These are phyloP conservation scores for Coreius guichenoti DNA, from an alignment of 2,797 vertebrate species.

Conservation along the genomic window DNA sequence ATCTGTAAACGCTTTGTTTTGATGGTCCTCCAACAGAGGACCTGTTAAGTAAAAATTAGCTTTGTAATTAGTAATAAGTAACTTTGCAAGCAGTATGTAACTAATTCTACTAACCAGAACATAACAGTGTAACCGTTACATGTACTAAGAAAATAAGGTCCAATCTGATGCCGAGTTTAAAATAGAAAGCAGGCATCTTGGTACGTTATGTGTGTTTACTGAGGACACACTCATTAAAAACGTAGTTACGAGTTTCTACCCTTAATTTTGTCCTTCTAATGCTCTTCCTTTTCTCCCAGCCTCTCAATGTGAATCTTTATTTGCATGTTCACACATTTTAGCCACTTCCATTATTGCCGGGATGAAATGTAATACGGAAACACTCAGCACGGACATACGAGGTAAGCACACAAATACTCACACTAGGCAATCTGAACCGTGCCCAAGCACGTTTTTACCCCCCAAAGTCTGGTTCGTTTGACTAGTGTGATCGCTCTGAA, in stretches of 20 bases:
- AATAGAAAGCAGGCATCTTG: constrained; percentile 2
- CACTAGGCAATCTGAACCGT: no score
- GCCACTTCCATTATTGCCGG: background rate
- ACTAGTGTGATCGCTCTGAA: no score
- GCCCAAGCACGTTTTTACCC: no score
- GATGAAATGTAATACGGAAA: constrained; percentile 4
- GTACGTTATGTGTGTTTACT: background rate
- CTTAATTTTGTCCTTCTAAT: background rate
- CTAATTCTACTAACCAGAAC: background rate
- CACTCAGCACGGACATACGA: background rate
- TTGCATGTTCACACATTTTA: constrained; percentile 28
- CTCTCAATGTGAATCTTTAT: constrained; percentile 1
- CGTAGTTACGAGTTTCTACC: background rate
- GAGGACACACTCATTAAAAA: constrained; percentile 11
- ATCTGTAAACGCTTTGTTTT: background rate
- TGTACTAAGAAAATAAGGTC: background rate
- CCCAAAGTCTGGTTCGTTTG: no score
- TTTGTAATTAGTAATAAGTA: background rate
- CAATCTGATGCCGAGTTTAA: background rate
- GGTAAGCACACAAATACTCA: constrained; percentile 14
- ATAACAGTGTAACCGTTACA: background rate
- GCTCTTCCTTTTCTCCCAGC: background rate
- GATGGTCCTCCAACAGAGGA: background rate
- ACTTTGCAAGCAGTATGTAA: background rate
- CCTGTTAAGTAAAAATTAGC: no score